Base-by-base conservation (phyloP, 2,888 invertebrate genomes). In the Ophioninae sp. region DNA sequence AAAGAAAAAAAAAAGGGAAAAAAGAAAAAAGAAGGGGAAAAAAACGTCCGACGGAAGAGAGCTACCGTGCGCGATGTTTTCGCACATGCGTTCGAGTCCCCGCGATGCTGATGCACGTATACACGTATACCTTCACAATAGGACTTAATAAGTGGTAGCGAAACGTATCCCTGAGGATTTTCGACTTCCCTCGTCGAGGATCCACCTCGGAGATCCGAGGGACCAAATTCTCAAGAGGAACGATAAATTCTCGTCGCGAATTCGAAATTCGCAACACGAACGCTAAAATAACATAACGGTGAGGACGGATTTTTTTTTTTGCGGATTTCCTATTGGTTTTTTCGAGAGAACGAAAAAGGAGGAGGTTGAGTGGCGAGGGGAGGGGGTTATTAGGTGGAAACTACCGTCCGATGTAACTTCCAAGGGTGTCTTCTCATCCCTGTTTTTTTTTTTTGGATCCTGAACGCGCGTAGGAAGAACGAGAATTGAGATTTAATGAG, bases 201-300 rank as follows among this genome's bases (percentile, higher is more conserved):
- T 44, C 73, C 64, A 30, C 51, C 72, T 59, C 37, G 73, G 30
- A 51, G 61, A 51, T 59, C 59, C 20, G 63, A 63, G 30, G 30
- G 30, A 75, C 63, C 73, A 72, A 75, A 79, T 59, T 79, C 72
- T 51, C 72, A 3, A 51, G 39, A 20, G 56, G 72, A 82, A 82
- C 87, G 85, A 87, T 88, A 87, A 88, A 88, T 88, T 87, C 85
- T 84, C 82, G 79, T 72, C 82, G 78, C 85, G 86, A 86, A 88
- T 88, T 88, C 87, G 88, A 87, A 87, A 88, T 88, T 88, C 87
- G 82, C 85, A 76, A 87, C 87, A 87, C 86, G 87, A 86, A 86
- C 83, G 83, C 86, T 84, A 84, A 84, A 87, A 77, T 61, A 87
- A 87, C 88, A 87, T 86, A 87, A 87, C 85, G 87, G 76, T 56